Percentiles rank a stretch among this genome's conserved stretches.
These are phyloP conservation scores for Bothrops jararaca DNA, from an alignment of 2,113 vertebrate species.

Conservation along the genomic window DNA sequence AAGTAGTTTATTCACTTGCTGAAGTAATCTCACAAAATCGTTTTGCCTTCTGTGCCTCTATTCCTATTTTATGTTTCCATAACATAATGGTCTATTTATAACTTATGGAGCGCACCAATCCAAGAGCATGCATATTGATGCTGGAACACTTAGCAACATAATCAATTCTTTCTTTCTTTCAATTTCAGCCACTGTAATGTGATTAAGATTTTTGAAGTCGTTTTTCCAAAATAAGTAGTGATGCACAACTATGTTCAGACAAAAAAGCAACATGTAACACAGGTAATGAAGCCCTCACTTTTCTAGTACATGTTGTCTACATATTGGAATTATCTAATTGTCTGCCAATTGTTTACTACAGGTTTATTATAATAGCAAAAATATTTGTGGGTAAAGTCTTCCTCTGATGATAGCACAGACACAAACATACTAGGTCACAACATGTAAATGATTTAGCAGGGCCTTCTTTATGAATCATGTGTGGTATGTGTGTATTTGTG, in stretches of 20 bases:
- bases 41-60: neutral
- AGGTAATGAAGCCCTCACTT: neutral
- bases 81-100: neutral
- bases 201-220: fast-evolving
- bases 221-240: fast-evolving
- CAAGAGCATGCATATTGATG: fast-evolving
- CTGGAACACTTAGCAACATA: fast-evolving
- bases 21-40: neutral
- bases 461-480: neutral
- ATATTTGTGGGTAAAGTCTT: neutral
- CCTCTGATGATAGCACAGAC: neutral
- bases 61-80: neutral
- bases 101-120: neutral
- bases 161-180: neutral
- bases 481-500: no score
- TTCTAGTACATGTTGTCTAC: neutral
- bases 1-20: constrained; percentile 9
- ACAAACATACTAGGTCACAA: neutral
- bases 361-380: neutral
- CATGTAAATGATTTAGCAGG: neutral
- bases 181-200: neutral
- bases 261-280: fast-evolving
- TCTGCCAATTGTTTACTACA: neutral
- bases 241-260: neutral
- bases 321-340: neutral